A percentile compares a stretch with the other conserved stretches of the same genome.
phyloP scores from a whole-genome alignment of 2,113 vertebrate species.

The Crotalus viridis region DNA sequence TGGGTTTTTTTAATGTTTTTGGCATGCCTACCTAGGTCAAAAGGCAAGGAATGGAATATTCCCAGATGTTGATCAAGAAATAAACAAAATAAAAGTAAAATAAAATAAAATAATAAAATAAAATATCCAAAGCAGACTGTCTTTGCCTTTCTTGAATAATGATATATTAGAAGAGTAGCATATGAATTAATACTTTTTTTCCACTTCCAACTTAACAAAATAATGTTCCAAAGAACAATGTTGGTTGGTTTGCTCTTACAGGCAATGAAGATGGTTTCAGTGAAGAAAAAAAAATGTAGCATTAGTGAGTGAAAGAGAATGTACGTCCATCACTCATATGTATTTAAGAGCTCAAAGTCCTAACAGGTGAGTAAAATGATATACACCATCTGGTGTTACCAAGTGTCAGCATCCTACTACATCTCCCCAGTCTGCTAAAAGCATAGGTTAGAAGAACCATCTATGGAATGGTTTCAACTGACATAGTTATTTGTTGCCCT shows the following conservation, averaged over 20 bases:
- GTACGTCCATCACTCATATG: background rate
- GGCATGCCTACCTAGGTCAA: background rate
- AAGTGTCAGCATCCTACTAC: slow-evolving; percentile 6
- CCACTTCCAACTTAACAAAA: background rate
- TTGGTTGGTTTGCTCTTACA: background rate
- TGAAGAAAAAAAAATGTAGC: background rate
- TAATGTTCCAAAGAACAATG: too few relatives aligned
- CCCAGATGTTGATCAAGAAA: background rate
- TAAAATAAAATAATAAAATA: background rate
- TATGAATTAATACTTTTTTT: background rate
- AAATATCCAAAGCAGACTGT: background rate
- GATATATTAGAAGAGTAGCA: background rate
- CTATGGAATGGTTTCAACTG: background rate
- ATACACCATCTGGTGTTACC: background rate
- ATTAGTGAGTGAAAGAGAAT: background rate
- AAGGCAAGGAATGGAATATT: background rate
- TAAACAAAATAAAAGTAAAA: background rate
- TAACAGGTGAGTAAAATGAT: slow-evolving; percentile 25
- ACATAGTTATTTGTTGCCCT: background rate
- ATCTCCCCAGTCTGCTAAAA: slow-evolving; percentile 18
- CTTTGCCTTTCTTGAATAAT: background rate
- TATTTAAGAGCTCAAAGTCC: background rate
- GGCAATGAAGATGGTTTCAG: background rate
- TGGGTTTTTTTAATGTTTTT: background rate
- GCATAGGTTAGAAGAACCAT: slow-evolving; percentile 13